Percentiles rank a stretch among this genome's conserved stretches.
Conservation (phyloP, 2,888 invertebrate species). For the Yponomeuta sedellus region DNA sequence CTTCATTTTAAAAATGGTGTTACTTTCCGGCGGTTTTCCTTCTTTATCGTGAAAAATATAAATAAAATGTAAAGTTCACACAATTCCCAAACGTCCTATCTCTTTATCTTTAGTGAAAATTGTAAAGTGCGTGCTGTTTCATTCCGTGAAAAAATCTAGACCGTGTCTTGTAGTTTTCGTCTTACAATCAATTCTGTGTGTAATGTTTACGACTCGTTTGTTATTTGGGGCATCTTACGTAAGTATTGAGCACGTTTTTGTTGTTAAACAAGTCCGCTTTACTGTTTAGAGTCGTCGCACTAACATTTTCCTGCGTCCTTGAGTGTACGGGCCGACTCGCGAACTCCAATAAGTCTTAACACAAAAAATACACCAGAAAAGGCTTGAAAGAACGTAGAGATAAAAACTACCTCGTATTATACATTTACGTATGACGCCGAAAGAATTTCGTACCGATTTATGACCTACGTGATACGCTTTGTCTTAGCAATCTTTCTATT, state of each 20-base stretch:
- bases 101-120: not conserved
- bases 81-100: constrained; percentile 32
- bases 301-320: not conserved
- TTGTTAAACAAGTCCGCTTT: constrained; percentile 33
- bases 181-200: constrained; percentile 53
- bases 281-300: not conserved
- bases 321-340: not conserved
- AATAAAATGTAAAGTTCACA: constrained; percentile 51
- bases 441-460: too few relatives aligned
- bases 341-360: not conserved
- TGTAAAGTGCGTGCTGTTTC: not conserved
- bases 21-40: constrained; percentile 61
- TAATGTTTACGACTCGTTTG: constrained; percentile 59
- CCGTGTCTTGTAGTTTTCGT: constrained; percentile 18
- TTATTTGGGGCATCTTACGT: constrained; percentile 67
- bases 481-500: too few relatives aligned
- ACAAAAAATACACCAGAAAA: too few relatives aligned
- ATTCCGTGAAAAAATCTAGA: constrained; percentile 1
- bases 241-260: constrained; percentile 56
- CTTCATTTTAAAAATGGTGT: constrained; percentile 71
- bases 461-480: too few relatives aligned
- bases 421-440: too few relatives aligned
- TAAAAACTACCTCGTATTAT: too few relatives aligned
- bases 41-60: constrained; percentile 52
- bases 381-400: too few relatives aligned